phyloP scores from a whole-genome alignment of 2,888 invertebrate species.

The Mechanitis mazaeus region DNA sequence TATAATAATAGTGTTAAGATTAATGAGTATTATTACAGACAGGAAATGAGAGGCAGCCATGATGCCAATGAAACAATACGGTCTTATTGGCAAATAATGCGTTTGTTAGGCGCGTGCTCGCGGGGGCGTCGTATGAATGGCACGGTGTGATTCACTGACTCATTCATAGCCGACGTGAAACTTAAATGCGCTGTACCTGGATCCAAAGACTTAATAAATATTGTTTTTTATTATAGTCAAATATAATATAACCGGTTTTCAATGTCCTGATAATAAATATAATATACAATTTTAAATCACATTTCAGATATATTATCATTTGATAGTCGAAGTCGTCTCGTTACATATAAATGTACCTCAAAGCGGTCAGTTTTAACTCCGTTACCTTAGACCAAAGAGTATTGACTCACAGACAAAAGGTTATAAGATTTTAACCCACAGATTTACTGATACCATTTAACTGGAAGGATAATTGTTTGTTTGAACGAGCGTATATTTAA shows the following conservation, averaged over 20 bases:
- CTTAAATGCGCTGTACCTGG: not conserved
- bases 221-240: not conserved
- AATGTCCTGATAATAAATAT: not conserved
- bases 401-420: constrained; percentile 67
- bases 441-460: constrained; percentile 72
- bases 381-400: constrained; percentile 31
- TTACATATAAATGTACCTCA: constrained; percentile 40
- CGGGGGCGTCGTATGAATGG: constrained; percentile 68
- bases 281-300: no score
- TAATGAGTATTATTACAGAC: constrained; percentile 34
- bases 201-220: not conserved
- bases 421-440: constrained; percentile 71
- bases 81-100: constrained; percentile 43
- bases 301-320: not conserved
- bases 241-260: not conserved
- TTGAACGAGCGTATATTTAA: constrained; percentile 65
- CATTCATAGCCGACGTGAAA: constrained; percentile 47
- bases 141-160: constrained; percentile 63
- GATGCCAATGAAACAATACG: constrained; percentile 63
- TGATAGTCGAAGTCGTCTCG: constrained; percentile 26
- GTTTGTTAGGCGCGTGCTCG: constrained; percentile 58
- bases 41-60: constrained; percentile 64
- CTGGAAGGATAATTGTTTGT: constrained; percentile 70
- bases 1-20: constrained; percentile 14
- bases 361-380: constrained; percentile 35